Conservation (phyloP, 2,113 vertebrate species). For the Colaptes auratus region DNA sequence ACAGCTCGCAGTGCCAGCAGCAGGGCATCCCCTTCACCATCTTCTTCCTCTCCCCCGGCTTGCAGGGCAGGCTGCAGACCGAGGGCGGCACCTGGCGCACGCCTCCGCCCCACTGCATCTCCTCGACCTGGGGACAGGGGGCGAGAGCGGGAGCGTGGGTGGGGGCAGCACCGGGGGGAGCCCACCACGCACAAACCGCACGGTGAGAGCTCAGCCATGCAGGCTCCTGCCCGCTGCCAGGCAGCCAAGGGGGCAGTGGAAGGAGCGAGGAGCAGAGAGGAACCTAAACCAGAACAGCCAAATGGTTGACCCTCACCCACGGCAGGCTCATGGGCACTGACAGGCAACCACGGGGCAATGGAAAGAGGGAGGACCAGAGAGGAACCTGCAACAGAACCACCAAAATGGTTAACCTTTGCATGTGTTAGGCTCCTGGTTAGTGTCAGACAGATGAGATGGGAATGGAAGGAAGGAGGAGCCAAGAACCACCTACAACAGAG, state of each 20-base stretch:
- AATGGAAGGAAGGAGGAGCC: no score
- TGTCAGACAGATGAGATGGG: no score
- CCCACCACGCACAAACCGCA: no score
- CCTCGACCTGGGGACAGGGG: slow-evolving; percentile 81
- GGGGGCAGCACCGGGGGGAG: background rate
- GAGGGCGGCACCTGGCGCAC: slow-evolving; percentile 83
- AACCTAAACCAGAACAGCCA: background rate
- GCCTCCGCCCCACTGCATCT: slow-evolving; percentile 91
- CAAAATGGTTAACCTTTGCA: no score
- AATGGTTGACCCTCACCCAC: rapidly evolving
- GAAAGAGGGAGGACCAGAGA: no score
- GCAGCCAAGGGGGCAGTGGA: rapidly evolving
- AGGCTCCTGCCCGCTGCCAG: no score
- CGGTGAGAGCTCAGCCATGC: no score
- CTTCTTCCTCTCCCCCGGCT: slow-evolving; percentile 89
- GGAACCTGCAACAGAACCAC: no score
- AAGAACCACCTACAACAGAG: no score
- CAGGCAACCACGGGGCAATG: rapidly evolving
- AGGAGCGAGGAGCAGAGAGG: no score
- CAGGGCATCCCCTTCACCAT: slow-evolving; percentile 92
- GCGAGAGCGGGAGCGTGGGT: background rate
- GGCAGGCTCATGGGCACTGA: background rate
- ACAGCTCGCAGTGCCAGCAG: slow-evolving; percentile 96
- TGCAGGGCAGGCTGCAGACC: slow-evolving; percentile 90
- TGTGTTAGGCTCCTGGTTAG: no score